Evolutionary conservation across 2,797 vertebrate genomes (phyloP), one percentile per base, ranked within the genome.

Genomic region (Rhabdomys pumilio): DNA sequence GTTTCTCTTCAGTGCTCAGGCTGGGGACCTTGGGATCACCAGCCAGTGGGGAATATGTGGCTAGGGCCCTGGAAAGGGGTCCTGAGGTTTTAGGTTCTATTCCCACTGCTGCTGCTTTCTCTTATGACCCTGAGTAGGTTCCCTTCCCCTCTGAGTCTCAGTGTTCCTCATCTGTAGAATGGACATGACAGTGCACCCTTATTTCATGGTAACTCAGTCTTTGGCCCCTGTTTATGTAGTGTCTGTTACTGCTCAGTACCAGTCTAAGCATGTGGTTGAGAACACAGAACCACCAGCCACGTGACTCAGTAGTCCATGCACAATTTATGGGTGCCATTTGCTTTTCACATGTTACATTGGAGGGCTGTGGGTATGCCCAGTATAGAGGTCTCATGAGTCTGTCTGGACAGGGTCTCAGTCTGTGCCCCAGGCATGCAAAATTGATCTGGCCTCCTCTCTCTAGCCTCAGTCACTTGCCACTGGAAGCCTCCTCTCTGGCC

Each of bases 391-490:
- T 89, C 38, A 11, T 0, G 8, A 13, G n/a, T 6, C 92, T 0
- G 0, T 12, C 34, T 11, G 6, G 14, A 17, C 4, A 38, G 85
- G 50, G 59, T 53, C 79, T 72, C 15, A 0, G 20, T 19, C 63
- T 31, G 63, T 0, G 2, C 9, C 15, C 44, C 63, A 59, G 63
- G 0, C 2, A 12, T 9, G 2, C n/a, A 69, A 6, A 81, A 22
- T 10, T 88, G 79, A 55, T 14, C 76, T 12, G 24, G 14, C 6
- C 44, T 90, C 77, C 24, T 75, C 19, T 8, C 6, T 93, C 26
- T 65, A 99, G 99, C 98, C 97, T 99, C 97, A 97, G 99, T 93
- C 96, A 86, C 85, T 94, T 99, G 95, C 90, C 94, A 0, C 98
- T 99, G 90, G 97, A 97, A 90, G 79, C 97, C 29, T 93, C 98